Evolutionary conservation across 2,113 vertebrate species (phyloP), one percentile per base, ranked within the genome.

Genomic region (Perccottus glenii): DNA sequence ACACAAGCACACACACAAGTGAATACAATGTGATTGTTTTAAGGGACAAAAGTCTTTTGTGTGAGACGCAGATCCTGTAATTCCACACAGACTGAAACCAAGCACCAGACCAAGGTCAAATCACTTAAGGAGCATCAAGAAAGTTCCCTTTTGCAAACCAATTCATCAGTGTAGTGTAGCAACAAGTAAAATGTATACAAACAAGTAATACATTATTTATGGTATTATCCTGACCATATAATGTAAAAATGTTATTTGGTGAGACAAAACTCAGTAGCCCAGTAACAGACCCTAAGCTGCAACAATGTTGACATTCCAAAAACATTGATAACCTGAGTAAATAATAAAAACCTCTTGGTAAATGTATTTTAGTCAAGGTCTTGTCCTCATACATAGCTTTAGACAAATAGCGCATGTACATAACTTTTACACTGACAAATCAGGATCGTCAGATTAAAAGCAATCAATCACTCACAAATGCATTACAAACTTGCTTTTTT

Each of bases 21-120:
- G 53, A 77, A 75, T 64, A 89, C 77, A 86, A 78, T 15, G 50
- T 71, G 61, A 84, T 89, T 88, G 86, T 91, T 91, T 85, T 74
- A 81, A 79, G 68, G 70, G 67, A 88, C 78, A 86, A 87, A 82
- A 82, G 68, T 84, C 67, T 84, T 90, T 90, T 84, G 35, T 82
- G 62, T 73, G 61, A 51, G 66, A 35, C 58, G 58, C 32, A 75
- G 70, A 78, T 82, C 77, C 77, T 86, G 50, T 85, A 58, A 86
- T 77, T 84, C 56, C 42, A 69, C 40, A 60, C 19, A 67, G 62
- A 68, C 70, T 68, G 38, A 70, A n/a, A 56, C 44, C 4, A 6
- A 72, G 45, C 67, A 65, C 45, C 67, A 66, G 56, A 60, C 59
- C 70, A 45, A 46, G 58, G 57, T 78, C 50, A 76, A 56, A 61